These are phyloP conservation scores for Hiodon alosoides DNA, from an alignment of 2,113 vertebrate species.

Conservation along the genomic window DNA sequence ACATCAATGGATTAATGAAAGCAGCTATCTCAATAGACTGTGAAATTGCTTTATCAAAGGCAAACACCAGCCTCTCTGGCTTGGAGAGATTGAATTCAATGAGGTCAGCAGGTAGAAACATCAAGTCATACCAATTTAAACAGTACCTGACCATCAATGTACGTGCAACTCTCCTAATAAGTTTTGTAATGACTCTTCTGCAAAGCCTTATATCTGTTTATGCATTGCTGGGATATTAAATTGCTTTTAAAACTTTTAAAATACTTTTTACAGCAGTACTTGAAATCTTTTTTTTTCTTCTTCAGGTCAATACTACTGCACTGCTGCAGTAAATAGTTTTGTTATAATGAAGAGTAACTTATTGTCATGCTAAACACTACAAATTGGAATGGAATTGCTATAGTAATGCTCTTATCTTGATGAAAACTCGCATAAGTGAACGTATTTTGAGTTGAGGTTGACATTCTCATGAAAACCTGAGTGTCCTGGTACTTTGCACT, in stretches of 20 bases:
- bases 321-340: too few species aligned
- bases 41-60: conserved; percentile 15
- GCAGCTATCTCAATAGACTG: conserved; percentile 12
- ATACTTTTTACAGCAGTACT: background rate
- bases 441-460: too few species aligned
- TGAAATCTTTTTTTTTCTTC: too few species aligned
- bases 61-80: background rate
- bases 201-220: conserved; percentile 4
- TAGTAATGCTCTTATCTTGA: too few species aligned
- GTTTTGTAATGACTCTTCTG: conserved; percentile 7
- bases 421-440: too few species aligned
- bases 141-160: conserved; percentile 18
- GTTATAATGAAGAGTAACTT: too few species aligned
- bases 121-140: conserved; percentile 7
- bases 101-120: conserved; percentile 7
- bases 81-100: conserved; percentile 5
- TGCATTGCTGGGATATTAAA: background rate
- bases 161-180: conserved; percentile 10
- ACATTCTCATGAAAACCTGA: too few species aligned
- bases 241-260: background rate
- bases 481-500: too few species aligned
- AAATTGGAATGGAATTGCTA: too few species aligned
- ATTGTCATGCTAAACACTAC: too few species aligned
- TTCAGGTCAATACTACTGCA: too few species aligned
- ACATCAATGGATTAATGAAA: conserved; percentile 7